phyloP scores from a whole-genome alignment of 2,797 vertebrate genomes.

The Enteromius radiatus region DNA sequence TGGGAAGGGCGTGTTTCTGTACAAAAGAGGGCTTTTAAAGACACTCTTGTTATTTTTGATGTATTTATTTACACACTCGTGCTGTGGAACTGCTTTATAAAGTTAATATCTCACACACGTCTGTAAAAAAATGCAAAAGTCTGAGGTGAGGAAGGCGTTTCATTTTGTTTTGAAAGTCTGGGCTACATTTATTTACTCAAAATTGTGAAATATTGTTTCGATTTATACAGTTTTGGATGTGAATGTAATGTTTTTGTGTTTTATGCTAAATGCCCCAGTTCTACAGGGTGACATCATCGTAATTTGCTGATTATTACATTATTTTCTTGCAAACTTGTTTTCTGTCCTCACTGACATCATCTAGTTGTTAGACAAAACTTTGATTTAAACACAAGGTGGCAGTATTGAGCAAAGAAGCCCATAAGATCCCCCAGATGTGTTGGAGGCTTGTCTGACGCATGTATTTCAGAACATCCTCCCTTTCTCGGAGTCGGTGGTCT shows the following conservation, averaged over 20 bases:
- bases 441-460: neutral
- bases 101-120: no score
- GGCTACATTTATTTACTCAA: neutral
- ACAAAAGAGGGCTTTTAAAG: no score
- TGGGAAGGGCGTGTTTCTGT: no score
- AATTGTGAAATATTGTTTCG: no score
- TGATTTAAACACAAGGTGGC: neutral
- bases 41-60: no score
- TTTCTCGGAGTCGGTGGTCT: neutral
- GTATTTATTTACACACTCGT: no score
- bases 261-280: neutral
- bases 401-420: neutral
- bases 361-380: neutral
- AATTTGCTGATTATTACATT: neutral
- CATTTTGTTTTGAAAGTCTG: neutral
- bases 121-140: neutral
- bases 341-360: neutral
- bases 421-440: neutral
- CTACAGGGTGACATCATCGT: neutral
- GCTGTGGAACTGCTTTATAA: neutral
- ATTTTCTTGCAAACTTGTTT: neutral
- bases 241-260: no score
- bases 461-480: neutral
- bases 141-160: no score
- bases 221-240: no score